Conservation (phyloP, 2,113 vertebrate species). For the Trogon surrucura region DNA sequence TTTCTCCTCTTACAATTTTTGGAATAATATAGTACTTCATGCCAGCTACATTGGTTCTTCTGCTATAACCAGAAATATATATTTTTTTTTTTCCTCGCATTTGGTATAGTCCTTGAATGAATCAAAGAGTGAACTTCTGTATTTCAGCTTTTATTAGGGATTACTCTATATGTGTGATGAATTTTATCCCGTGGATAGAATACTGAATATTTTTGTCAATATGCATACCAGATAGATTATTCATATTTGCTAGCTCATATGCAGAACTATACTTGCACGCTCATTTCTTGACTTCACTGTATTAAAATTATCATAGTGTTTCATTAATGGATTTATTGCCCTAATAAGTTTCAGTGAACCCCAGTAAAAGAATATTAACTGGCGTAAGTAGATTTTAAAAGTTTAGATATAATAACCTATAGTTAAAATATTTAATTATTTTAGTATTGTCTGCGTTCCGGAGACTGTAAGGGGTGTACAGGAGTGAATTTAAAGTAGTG, state of each 20-base stretch:
- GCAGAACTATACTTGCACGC: neutral
- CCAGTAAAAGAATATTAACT: neutral
- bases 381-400: neutral
- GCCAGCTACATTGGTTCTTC: neutral
- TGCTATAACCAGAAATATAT: neutral
- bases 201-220: constrained; percentile 5
- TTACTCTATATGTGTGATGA: neutral
- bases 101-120: neutral
- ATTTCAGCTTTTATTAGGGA: constrained; percentile 1
- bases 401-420: neutral
- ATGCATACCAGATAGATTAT: neutral
- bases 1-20: neutral
- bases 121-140: neutral
- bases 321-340: constrained; percentile 26
- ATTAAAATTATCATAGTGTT: neutral
- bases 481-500: neutral
- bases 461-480: neutral
- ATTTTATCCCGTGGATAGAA: neutral
- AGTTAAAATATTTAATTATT: neutral
- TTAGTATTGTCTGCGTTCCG: neutral
- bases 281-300: constrained; percentile 2
- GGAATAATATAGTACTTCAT: neutral
- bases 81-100: neutral
- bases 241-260: neutral
- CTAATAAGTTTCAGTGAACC: constrained; percentile 8